Conservation (phyloP, 2,797 vertebrate species). For the Heterohyrax brucei region DNA sequence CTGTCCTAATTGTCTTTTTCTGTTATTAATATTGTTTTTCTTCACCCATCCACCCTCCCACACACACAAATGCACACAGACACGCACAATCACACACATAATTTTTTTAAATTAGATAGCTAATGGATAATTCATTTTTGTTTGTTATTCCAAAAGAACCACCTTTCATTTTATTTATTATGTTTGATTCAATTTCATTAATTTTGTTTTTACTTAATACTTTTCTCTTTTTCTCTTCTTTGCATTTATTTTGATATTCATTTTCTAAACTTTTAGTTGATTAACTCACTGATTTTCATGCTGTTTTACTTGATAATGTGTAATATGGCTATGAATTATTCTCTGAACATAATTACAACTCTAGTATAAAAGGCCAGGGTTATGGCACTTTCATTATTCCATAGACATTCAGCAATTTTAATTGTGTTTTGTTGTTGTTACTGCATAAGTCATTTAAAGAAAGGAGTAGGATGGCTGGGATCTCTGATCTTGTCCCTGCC, state of each 20-base stretch:
- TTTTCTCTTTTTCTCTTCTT: not conserved
- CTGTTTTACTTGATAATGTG: not conserved
- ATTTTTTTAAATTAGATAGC: not conserved
- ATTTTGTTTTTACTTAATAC: slow-evolving; percentile 68
- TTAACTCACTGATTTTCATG: slow-evolving; percentile 44
- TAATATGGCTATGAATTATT: not conserved
- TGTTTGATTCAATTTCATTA: slow-evolving; percentile 61
- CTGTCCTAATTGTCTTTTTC: not conserved
- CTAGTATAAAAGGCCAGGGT: not conserved
- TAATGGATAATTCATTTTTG: slow-evolving; percentile 30
- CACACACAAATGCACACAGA: not conserved
- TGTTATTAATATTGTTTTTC: not conserved
- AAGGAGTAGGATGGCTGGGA: not conserved
- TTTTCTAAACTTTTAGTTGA: slow-evolving; percentile 48
- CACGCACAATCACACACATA: not conserved
- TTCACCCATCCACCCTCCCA: rapidly evolving
- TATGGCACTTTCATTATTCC: slow-evolving; percentile 10
- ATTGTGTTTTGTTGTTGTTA: not conserved
- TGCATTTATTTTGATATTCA: slow-evolving; percentile 45
- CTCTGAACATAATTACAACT: slow-evolving; percentile 24
- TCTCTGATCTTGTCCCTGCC: not conserved
- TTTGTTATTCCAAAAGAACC: not conserved
- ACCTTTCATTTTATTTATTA: slow-evolving; percentile 50
- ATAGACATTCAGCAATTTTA: slow-evolving; percentile 8
- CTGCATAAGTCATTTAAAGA: not conserved